These are phyloP conservation scores for Calcarius lapponicus DNA, from an alignment of 2,797 vertebrate genomes.

Conservation along the genomic window DNA sequence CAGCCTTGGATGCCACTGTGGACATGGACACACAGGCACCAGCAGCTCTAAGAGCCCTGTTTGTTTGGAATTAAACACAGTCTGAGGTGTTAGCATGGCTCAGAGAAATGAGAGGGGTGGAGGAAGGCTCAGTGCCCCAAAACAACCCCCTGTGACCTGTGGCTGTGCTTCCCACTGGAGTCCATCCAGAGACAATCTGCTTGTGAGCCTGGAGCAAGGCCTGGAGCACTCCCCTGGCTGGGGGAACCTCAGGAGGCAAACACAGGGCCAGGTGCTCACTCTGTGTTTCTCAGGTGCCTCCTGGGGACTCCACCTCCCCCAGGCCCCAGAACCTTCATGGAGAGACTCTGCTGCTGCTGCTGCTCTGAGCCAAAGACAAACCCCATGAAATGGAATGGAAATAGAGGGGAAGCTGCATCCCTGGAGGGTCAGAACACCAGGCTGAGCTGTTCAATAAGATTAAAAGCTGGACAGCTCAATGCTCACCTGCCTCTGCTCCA, in stretches of 20 bases:
- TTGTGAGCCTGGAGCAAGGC: not conserved
- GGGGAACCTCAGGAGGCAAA: not conserved
- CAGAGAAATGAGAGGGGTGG: not conserved
- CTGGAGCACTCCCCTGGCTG: not conserved
- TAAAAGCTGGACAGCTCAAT: not conserved
- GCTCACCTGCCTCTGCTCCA: not conserved
- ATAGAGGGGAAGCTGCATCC: not conserved
- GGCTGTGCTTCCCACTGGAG: not conserved
- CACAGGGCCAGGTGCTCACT: not conserved
- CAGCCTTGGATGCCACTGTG: not conserved
- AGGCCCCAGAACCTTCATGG: not conserved
- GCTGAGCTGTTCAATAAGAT: not conserved
- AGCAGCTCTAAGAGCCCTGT: not conserved
- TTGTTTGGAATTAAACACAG: slow-evolving; percentile 17
- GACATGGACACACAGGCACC: not conserved
- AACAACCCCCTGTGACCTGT: not conserved
- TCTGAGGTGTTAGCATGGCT: not conserved
- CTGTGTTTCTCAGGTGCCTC: not conserved
- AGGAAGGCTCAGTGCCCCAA: not conserved
- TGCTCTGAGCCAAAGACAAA: not conserved
- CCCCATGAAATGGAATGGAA: not conserved
- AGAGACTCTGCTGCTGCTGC: not conserved
- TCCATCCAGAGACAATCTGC: not conserved
- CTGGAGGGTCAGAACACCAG: not conserved
- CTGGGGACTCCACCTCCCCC: not conserved